Percentiles rank a stretch among this genome's conserved stretches.
These are phyloP conservation scores for Antheraea mylitta DNA, from an alignment of 1,140 invertebrate species.

Conservation along the genomic window DNA sequence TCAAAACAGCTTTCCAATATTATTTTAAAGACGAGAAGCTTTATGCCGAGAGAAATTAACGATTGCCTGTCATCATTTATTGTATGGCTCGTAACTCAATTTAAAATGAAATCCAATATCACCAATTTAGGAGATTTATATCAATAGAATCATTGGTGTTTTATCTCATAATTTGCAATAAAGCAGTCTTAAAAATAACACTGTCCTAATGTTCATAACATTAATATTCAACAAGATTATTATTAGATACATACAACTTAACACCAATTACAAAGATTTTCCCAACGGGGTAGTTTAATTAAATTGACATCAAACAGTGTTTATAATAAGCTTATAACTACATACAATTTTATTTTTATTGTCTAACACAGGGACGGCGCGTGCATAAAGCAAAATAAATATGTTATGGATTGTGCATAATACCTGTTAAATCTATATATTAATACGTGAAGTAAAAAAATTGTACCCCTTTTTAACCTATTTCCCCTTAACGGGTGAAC, in stretches of 20 bases:
- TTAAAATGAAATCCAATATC: no score
- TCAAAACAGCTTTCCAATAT: no score
- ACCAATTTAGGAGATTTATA: no score
- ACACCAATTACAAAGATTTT: background rate
- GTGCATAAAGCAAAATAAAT: background rate
- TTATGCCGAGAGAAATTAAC: no score
- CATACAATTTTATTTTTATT: background rate
- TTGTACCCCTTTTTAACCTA: no score
- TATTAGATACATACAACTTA: background rate
- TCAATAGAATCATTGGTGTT: no score
- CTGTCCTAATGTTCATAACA: background rate
- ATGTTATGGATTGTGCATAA: background rate
- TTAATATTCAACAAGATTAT: background rate
- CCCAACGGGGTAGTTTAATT: background rate
- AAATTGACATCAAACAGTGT: background rate
- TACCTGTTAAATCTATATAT: background rate
- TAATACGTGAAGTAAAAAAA: no score
- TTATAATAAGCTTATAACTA: background rate
- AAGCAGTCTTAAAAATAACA: background rate
- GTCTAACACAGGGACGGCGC: background rate
- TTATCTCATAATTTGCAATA: no score
- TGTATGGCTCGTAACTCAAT: no score
- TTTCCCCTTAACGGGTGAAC: no score
- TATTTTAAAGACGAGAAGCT: no score
- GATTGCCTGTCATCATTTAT: no score